Conservation (phyloP, 1,140 invertebrate genomes). For the Papilio dardanus region DNA sequence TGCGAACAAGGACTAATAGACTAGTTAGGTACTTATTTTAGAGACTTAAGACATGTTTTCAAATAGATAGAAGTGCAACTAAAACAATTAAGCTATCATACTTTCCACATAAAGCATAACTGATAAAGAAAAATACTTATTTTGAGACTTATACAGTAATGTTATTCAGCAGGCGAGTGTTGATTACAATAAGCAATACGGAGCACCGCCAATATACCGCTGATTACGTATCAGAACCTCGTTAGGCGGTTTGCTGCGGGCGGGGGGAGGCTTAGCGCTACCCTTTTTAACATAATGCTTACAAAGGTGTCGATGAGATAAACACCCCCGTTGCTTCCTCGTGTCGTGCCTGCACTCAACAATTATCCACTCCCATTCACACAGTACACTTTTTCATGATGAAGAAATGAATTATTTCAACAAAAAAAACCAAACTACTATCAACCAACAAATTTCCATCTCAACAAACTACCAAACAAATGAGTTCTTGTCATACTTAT, state of each 20-base stretch:
- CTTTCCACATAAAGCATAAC: background rate
- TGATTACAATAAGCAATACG: background rate
- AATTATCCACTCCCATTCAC: background rate
- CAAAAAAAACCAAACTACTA: no score
- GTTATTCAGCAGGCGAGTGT: background rate
- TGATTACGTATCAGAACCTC: slow-evolving; percentile 7
- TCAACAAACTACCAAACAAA: background rate
- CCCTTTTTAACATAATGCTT: slow-evolving; percentile 37
- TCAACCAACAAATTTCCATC: background rate
- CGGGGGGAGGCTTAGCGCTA: background rate
- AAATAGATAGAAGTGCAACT: no score
- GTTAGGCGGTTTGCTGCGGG: background rate
- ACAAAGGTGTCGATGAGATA: slow-evolving; percentile 30
- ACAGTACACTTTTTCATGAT: no score
- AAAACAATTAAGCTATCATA: background rate
- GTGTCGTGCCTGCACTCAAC: slow-evolving; percentile 24
- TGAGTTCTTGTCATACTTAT: background rate
- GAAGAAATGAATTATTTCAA: no score
- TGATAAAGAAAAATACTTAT: background rate
- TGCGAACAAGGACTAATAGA: no score
- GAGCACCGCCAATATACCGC: background rate
- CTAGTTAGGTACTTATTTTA: no score
- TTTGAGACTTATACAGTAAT: background rate
- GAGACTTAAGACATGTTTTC: no score
- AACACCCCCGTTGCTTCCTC: slow-evolving; percentile 27